These are phyloP conservation scores for Tachina fera DNA, from an alignment of 2,888 invertebrate species.

Conservation along the genomic window DNA sequence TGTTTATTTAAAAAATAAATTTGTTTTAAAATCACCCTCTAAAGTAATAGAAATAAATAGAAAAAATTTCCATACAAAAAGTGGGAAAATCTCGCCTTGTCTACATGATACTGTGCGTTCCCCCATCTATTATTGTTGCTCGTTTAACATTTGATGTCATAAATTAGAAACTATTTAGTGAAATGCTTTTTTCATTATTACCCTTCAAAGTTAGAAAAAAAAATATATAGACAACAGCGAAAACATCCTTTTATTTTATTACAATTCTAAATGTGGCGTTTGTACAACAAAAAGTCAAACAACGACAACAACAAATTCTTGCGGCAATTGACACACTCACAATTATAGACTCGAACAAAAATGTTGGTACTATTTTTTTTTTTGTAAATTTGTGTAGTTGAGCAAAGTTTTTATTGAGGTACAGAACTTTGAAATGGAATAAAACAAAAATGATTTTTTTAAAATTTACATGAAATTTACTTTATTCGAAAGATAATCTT, in stretches of 20 bases:
- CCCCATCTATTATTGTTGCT: slow-evolving; percentile 7
- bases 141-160: slow-evolving; percentile 61
- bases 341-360: slow-evolving; percentile 35
- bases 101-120: slow-evolving; percentile 9
- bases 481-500: no score
- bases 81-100: slow-evolving; percentile 44
- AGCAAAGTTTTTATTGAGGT: no score
- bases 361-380: not conserved
- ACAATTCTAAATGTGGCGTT: slow-evolving; percentile 34
- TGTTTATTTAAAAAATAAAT: slow-evolving; percentile 13
- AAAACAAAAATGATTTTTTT: no score
- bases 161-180: slow-evolving; percentile 79
- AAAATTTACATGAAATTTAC: no score
- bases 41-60: slow-evolving; percentile 15
- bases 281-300: slow-evolving; percentile 53
- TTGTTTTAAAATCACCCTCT: slow-evolving; percentile 44
- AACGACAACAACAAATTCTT: slow-evolving; percentile 27
- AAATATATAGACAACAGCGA: slow-evolving; percentile 9
- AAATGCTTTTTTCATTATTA: slow-evolving; percentile 81
- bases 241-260: slow-evolving; percentile 54
- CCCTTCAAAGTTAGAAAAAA: slow-evolving; percentile 70
- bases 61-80: slow-evolving; percentile 38
- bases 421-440: no score
- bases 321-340: slow-evolving; percentile 48
- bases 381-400: not conserved